phyloP scores from a whole-genome alignment of 2,888 invertebrate species.

The Microplitis manilae region DNA sequence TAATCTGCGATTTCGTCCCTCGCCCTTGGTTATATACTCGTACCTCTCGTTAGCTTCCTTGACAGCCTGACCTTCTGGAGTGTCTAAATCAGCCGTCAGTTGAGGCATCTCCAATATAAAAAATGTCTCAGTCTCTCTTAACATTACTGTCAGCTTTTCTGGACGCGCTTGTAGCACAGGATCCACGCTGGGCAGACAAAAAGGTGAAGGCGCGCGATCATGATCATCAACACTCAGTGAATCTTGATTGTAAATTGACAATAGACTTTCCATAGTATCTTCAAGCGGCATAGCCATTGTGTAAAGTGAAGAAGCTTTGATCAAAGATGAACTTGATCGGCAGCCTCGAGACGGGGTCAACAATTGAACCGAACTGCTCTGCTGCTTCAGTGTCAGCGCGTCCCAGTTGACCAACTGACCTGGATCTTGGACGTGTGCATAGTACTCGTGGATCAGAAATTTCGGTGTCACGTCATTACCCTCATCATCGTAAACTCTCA shows the following conservation, averaged over 20 bases:
- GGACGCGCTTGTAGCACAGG: constrained; percentile 63
- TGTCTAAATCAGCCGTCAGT: constrained; percentile 76
- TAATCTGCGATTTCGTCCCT: constrained; percentile 79
- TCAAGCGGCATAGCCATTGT: constrained; percentile 44
- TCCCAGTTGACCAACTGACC: constrained; percentile 48
- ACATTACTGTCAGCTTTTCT: constrained; percentile 76
- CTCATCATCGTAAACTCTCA: constrained; percentile 55
- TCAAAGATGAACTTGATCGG: constrained; percentile 37
- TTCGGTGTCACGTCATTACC: constrained; percentile 72
- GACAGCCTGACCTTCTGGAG: constrained; percentile 75
- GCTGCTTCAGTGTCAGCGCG: constrained; percentile 42
- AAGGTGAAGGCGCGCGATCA: constrained; percentile 59
- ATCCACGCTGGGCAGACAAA: constrained; percentile 54
- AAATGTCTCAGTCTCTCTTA: constrained; percentile 79
- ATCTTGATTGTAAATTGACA: constrained; percentile 47
- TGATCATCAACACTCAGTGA: constrained; percentile 36
- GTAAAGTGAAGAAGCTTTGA: constrained; percentile 46
- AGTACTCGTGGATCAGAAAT: constrained; percentile 65
- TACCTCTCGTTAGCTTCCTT: constrained; percentile 80
- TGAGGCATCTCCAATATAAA: constrained; percentile 79
- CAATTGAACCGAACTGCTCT: constrained; percentile 43
- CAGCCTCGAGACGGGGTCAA: constrained; percentile 37
- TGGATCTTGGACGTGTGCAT: constrained; percentile 63
- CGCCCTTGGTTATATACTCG: constrained; percentile 79
- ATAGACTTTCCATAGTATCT: constrained; percentile 54